Conservation (phyloP, 2,113 vertebrate species). For the Nestor notabilis region DNA sequence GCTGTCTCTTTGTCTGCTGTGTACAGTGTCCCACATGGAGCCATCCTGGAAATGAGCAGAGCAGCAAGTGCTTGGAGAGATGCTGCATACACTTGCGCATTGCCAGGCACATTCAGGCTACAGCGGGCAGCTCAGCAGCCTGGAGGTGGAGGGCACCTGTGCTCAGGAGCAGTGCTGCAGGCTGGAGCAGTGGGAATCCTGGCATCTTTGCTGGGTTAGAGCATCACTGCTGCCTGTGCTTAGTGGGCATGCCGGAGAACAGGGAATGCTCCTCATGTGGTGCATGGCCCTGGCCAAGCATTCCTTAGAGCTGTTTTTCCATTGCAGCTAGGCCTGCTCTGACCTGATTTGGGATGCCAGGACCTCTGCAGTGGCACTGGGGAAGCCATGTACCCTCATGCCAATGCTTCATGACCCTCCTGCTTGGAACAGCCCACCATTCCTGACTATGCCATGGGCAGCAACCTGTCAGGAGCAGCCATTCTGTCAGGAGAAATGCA, state of each 20-base stretch:
- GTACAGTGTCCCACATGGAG: not conserved
- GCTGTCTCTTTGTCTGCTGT: not conserved
- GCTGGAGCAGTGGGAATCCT: not conserved
- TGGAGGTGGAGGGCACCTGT: fast-evolving
- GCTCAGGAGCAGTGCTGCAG: not conserved
- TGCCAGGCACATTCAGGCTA: not conserved
- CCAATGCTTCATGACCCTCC: not conserved
- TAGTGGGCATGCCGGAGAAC: not conserved
- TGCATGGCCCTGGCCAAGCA: not conserved
- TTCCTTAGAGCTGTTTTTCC: not conserved
- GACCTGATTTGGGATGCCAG: not conserved
- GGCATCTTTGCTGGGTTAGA: not conserved
- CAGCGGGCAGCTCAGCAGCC: not conserved
- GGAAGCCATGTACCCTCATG: not conserved
- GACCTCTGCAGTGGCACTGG: not conserved
- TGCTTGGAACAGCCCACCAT: not conserved
- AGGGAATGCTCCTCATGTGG: not conserved
- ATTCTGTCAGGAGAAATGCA: not conserved
- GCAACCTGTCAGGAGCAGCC: not conserved
- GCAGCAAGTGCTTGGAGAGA: not conserved
- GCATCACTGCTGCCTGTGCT: not conserved
- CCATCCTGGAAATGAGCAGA: not conserved
- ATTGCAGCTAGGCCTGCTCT: not conserved
- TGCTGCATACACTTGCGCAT: not conserved
- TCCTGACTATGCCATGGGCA: not conserved